Conservation (phyloP, 1,140 invertebrate genomes). For the Latrodectus geometricus region DNA sequence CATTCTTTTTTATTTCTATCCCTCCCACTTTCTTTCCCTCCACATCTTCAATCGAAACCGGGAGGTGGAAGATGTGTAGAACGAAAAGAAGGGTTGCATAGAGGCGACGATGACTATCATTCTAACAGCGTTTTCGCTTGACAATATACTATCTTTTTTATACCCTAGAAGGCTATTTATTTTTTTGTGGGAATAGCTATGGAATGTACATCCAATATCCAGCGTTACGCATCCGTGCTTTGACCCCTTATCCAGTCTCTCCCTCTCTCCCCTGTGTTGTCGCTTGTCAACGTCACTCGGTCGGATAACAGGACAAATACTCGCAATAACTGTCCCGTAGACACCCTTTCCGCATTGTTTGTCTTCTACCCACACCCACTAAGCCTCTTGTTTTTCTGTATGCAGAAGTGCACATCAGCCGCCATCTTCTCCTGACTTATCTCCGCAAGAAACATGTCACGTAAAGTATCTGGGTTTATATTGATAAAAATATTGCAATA, state of each 20-base stretch:
- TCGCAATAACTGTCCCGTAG: slow-evolving; percentile 54
- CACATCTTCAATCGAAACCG: background rate
- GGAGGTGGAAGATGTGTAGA: background rate
- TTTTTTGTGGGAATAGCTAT: slow-evolving; percentile 13
- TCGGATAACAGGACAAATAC: slow-evolving; percentile 55
- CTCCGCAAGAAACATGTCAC: no score
- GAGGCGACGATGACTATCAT: slow-evolving; percentile 47
- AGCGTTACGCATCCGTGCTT: slow-evolving; percentile 31
- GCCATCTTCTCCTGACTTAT: background rate
- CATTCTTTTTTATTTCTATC: background rate
- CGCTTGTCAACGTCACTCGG: slow-evolving; percentile 54
- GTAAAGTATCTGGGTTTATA: no score
- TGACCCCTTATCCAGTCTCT: background rate
- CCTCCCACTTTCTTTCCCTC: background rate
- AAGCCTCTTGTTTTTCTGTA: background rate
- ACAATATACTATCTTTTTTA: slow-evolving; percentile 8
- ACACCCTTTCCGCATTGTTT: slow-evolving; percentile 42
- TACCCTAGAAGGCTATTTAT: background rate
- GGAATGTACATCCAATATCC: slow-evolving; percentile 55
- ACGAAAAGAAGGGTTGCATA: background rate
- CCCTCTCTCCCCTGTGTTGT: background rate
- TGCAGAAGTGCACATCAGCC: background rate
- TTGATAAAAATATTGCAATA: no score
- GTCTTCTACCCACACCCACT: background rate
- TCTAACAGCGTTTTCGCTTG: slow-evolving; percentile 2